Evolutionary conservation across 2,888 invertebrate genomes (phyloP).

Genomic region (Ischnura elegans): DNA sequence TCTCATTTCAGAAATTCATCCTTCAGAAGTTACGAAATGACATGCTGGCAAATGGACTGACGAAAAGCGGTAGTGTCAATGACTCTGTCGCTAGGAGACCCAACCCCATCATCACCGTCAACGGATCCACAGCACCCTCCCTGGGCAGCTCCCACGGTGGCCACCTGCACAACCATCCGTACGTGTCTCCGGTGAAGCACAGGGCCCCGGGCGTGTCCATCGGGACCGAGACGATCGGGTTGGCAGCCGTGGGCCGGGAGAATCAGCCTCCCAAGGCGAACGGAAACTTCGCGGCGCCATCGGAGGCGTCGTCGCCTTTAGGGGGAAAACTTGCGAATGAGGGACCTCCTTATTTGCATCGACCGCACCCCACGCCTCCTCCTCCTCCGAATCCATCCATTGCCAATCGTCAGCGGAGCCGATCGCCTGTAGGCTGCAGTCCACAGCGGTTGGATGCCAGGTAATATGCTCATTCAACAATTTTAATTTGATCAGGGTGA

Average conservation of each 20-base stretch:
- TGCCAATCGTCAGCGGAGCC: slow-evolving; percentile 5
- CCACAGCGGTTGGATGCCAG: not conserved
- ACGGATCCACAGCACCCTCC: not conserved
- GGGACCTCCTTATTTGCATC: slow-evolving; percentile 28
- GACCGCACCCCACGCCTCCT: slow-evolving; percentile 48
- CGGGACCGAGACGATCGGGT: slow-evolving; percentile 45
- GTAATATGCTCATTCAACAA: not conserved
- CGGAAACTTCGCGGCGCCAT: slow-evolving; percentile 26
- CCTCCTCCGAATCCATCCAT: not conserved
- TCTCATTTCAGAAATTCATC: slow-evolving; percentile 52
- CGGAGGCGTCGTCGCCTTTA: not conserved
- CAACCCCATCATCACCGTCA: slow-evolving; percentile 29
- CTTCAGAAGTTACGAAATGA: slow-evolving; percentile 57
- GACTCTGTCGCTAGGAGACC: not conserved
- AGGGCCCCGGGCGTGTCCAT: not conserved
- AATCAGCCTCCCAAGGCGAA: slow-evolving; percentile 41
- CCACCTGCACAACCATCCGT: slow-evolving; percentile 36
- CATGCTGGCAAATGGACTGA: slow-evolving; percentile 11
- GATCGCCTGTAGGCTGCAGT: not conserved
- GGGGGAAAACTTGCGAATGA: slow-evolving; percentile 51
- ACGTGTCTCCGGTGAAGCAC: slow-evolving; percentile 2
- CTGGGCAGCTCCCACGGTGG: not conserved
- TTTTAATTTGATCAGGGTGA: too few species aligned
- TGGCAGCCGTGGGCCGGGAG: slow-evolving; percentile 48
- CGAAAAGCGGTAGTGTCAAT: not conserved